A percentile compares a stretch with the other conserved stretches of the same genome.
Conservation (phyloP, 2,888 invertebrate species). For the Arrhopalites spinosus region DNA sequence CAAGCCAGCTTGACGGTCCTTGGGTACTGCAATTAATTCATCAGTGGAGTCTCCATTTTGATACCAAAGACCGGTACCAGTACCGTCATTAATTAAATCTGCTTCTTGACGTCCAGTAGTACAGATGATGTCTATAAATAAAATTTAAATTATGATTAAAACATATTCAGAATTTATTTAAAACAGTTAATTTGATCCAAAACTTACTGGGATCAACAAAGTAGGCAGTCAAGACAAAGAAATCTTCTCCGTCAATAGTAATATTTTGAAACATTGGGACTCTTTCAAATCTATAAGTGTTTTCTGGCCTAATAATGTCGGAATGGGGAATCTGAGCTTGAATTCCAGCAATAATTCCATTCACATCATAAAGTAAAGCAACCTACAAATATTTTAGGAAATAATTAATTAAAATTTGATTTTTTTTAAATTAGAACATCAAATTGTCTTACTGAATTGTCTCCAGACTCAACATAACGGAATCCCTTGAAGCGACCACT, state of each 20-base stretch:
- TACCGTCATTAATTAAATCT: conserved; percentile 37
- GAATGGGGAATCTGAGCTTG: conserved; percentile 38
- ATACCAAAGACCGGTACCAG: conserved; percentile 47
- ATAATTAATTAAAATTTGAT: background rate
- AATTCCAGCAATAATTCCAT: conserved; percentile 51
- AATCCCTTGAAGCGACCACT: conserved; percentile 18
- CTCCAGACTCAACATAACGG: conserved; percentile 8
- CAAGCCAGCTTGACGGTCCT: conserved; percentile 30
- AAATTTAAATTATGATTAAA: background rate
- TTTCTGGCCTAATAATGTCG: conserved; percentile 5
- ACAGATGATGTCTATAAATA: conserved; percentile 50
- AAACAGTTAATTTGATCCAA: too few species aligned
- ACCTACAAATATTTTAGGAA: conserved; percentile 28
- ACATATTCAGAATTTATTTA: too few species aligned
- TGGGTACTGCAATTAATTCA: conserved; percentile 33
- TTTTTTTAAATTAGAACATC: too few species aligned
- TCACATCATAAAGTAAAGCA: conserved; percentile 42
- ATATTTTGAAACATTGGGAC: conserved; percentile 46
- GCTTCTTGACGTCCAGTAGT: conserved; percentile 32
- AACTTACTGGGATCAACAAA: conserved; percentile 48
- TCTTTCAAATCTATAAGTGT: conserved; percentile 24
- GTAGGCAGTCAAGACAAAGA: conserved; percentile 47
- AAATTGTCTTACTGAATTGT: conserved; percentile 1
- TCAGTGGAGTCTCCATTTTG: conserved; percentile 46
- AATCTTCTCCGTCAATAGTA: conserved; percentile 37